phyloP scores from a whole-genome alignment of 2,888 invertebrate genomes.

The Tribolium freemani region DNA sequence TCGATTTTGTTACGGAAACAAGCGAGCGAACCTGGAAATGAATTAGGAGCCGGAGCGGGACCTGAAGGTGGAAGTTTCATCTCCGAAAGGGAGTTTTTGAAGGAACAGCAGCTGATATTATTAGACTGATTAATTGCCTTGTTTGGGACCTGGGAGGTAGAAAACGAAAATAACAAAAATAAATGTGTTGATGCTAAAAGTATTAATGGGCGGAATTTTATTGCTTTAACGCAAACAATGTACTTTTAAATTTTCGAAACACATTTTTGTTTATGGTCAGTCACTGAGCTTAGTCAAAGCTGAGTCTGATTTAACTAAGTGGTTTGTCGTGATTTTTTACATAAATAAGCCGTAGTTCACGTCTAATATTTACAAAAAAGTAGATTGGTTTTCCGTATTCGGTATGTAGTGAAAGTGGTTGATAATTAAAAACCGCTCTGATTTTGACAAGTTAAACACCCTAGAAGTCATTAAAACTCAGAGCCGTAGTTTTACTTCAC shows the following conservation, averaged over 20 bases:
- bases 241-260: neutral
- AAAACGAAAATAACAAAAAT: neutral
- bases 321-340: too few species aligned
- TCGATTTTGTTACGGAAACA: neutral
- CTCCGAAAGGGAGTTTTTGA: neutral
- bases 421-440: neutral
- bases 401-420: too few species aligned
- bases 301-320: too few species aligned
- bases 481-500: neutral
- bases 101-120: neutral
- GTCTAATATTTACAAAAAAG: too few species aligned
- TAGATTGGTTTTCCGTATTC: too few species aligned
- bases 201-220: neutral
- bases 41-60: neutral
- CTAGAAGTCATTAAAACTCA: neutral
- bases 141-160: neutral
- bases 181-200: neutral
- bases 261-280: too few species aligned
- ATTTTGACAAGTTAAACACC: neutral
- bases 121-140: constrained; percentile 6
- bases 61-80: neutral
- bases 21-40: neutral
- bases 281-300: too few species aligned
- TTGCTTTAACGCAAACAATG: neutral
- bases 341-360: too few species aligned